phyloP scores from a whole-genome alignment of 2,113 vertebrate species.

The Gobio gobio region DNA sequence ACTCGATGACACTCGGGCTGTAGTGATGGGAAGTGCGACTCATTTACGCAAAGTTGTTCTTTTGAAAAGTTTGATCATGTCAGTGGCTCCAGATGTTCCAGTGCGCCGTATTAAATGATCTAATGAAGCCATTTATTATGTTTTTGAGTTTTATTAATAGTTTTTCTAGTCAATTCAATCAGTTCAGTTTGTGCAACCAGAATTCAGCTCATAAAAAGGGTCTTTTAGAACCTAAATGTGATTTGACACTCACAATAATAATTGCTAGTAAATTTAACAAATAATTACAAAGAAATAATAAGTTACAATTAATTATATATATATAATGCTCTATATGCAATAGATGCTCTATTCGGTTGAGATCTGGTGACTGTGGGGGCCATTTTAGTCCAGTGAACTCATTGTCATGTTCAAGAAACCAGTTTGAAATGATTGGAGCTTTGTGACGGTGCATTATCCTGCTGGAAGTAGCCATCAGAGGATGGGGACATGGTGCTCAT shows the following conservation, averaged over 20 bases:
- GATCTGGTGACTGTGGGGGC: no score
- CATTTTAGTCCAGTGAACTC: no score
- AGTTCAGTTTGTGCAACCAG: not conserved
- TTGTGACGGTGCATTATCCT: no score
- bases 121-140: constrained; percentile 1
- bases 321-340: no score
- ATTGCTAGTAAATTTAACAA: no score
- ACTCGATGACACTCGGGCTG: not conserved
- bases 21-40: not conserved
- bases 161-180: not conserved
- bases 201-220: not conserved
- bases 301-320: no score
- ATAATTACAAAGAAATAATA: no score
- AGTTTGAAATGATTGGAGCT: no score
- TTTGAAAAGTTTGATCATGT: not conserved
- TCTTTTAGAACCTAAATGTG: not conserved
- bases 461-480: no score
- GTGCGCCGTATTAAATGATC: not conserved
- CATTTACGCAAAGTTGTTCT: not conserved
- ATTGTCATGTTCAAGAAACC: no score
- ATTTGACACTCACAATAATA: not conserved
- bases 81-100: not conserved
- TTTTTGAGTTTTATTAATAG: constrained; percentile 5
- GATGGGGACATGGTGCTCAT: no score
- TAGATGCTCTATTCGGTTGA: no score